Percentiles rank a stretch among this genome's conserved stretches.
Conservation (phyloP, 2,113 vertebrate genomes). For the Paradisaea rubra region DNA sequence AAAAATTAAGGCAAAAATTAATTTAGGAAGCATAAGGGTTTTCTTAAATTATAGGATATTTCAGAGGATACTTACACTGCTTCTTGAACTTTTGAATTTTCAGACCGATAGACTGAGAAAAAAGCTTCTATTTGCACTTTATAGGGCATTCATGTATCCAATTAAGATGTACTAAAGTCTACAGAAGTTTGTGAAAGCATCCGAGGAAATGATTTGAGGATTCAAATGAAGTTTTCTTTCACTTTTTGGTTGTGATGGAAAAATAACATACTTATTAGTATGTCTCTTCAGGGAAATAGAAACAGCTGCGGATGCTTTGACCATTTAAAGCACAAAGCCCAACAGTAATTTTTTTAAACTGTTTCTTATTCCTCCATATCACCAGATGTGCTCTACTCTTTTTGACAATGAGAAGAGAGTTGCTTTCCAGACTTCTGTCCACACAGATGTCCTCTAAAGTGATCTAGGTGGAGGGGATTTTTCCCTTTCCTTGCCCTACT, state of each 20-base stretch:
- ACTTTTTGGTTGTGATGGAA: not conserved
- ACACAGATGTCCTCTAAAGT: not conserved
- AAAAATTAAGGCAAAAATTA: not conserved
- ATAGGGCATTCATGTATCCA: not conserved
- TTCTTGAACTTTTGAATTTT: slow-evolving; percentile 3
- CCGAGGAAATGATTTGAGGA: rapidly evolving
- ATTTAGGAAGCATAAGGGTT: not conserved
- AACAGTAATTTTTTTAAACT: not conserved
- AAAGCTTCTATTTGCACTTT: not conserved
- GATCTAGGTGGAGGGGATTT: not conserved
- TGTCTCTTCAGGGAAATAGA: not conserved
- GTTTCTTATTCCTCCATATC: not conserved
- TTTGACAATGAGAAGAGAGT: not conserved
- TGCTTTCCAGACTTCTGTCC: not conserved
- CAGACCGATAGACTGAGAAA: not conserved
- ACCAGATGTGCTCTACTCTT: not conserved
- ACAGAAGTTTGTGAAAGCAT: not conserved
- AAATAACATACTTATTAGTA: not conserved
- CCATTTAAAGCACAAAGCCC: not conserved
- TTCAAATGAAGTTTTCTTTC: not conserved
- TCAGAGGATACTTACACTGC: not conserved
- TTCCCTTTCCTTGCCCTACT: not conserved
- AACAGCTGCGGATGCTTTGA: rapidly evolving
- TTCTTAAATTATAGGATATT: slow-evolving; percentile 10
- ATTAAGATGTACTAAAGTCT: not conserved